Percentiles rank a stretch among this genome's conserved stretches.
Conservation (phyloP, 2,888 invertebrate genomes). For the Mylabris sibirica region DNA sequence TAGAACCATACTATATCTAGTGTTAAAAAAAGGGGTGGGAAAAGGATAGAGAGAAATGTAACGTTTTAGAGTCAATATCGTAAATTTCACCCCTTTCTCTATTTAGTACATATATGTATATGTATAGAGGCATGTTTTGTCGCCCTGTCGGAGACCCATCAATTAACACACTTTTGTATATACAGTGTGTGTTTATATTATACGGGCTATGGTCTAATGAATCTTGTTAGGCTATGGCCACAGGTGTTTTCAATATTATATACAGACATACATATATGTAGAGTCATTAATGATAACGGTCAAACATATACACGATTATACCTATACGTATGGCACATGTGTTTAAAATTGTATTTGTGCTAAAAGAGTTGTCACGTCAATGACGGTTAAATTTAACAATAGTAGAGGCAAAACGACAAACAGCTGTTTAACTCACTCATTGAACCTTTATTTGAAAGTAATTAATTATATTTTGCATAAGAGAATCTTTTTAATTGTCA, state of each 20-base stretch:
- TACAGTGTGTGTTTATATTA: not conserved
- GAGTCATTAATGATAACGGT: conserved; percentile 29
- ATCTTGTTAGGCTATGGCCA: conserved; percentile 46
- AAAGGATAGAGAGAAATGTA: not conserved
- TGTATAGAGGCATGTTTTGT: conserved; percentile 15
- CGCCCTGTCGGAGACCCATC: conserved; percentile 40
- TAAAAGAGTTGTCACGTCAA: conserved; percentile 16
- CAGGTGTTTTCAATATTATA: conserved; percentile 42
- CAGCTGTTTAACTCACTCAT: no score
- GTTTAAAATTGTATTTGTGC: conserved; percentile 35
- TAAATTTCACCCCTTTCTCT: conserved; percentile 31
- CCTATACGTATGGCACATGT: conserved; percentile 33
- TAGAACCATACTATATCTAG: conserved; percentile 23
- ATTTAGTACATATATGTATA: no score
- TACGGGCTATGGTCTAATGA: conserved; percentile 47
- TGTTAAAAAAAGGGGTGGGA: not conserved
- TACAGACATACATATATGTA: conserved; percentile 1
- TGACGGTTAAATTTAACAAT: not conserved
- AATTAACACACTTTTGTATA: conserved; percentile 44
- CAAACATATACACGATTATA: conserved; percentile 35
- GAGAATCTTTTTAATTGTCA: no score
- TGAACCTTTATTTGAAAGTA: no score
- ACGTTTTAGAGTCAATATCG: conserved; percentile 31
- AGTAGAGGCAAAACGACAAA: not conserved
- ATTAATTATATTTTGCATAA: no score